phyloP scores from a whole-genome alignment of 2,113 vertebrate genomes.

The Galbula dea region DNA sequence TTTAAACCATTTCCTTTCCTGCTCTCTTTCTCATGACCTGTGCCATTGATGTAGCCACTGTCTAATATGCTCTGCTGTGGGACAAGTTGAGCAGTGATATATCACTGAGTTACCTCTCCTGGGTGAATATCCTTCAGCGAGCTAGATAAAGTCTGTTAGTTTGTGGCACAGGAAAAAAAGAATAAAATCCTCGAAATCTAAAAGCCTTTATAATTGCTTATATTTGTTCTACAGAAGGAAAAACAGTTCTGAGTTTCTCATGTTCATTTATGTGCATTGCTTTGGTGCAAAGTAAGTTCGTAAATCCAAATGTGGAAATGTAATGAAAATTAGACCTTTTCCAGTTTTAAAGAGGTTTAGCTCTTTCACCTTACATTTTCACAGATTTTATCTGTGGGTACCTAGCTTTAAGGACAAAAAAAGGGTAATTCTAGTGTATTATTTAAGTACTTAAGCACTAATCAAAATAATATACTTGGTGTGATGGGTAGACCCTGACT shows the following conservation, averaged over 20 bases:
- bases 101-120: neutral
- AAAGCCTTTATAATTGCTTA: neutral
- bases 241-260: neutral
- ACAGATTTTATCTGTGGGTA: neutral
- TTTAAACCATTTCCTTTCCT: neutral
- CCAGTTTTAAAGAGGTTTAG: neutral
- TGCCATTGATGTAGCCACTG: neutral
- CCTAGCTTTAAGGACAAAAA: neutral
- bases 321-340: neutral
- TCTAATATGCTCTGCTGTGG: neutral
- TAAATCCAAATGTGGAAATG: neutral
- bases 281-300: neutral
- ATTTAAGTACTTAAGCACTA: neutral
- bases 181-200: neutral
- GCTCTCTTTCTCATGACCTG: neutral
- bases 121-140: neutral
- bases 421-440: neutral
- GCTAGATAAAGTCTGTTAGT: neutral
- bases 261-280: neutral
- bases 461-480: neutral
- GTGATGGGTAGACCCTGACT: neutral
- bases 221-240: neutral
- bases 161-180: neutral
- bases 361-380: neutral
- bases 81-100: neutral